Percentiles rank a stretch among this genome's conserved stretches.
phyloP scores from a whole-genome alignment of 2,797 vertebrate species.

The Muscicapa comitata region DNA sequence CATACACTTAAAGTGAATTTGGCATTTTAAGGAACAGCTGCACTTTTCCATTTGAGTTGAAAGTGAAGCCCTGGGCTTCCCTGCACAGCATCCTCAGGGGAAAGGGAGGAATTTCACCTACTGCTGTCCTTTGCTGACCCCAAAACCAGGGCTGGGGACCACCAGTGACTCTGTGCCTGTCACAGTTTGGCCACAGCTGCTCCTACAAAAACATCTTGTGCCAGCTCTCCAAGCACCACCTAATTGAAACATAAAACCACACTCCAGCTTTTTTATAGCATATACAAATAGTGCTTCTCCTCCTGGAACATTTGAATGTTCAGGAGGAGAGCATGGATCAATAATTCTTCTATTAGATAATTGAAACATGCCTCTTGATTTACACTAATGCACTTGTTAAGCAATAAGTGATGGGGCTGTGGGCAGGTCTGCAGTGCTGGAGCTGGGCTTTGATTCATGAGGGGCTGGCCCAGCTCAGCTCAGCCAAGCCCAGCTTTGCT shows the following conservation, averaged over 20 bases:
- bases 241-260: slow-evolving; percentile 42
- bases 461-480: not conserved
- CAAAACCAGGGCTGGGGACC: not conserved
- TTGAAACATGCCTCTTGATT: slow-evolving; percentile 59
- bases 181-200: not conserved
- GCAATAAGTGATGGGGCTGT: slow-evolving; percentile 36
- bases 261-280: not conserved
- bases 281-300: slow-evolving; percentile 46
- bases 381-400: slow-evolving; percentile 68
- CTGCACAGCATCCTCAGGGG: not conserved
- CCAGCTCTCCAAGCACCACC: not conserved
- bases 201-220: not conserved
- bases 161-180: not conserved
- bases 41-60: not conserved
- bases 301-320: slow-evolving; percentile 25
- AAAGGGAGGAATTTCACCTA: not conserved
- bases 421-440: not conserved
- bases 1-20: not conserved
- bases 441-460: not conserved
- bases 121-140: not conserved
- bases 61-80: not conserved
- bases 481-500: not conserved
- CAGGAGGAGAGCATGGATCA: not conserved
- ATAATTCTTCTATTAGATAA: slow-evolving; percentile 69
- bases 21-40: not conserved